These are phyloP conservation scores for Centropristis striata DNA, from an alignment of 2,113 vertebrate species.

Conservation along the genomic window DNA sequence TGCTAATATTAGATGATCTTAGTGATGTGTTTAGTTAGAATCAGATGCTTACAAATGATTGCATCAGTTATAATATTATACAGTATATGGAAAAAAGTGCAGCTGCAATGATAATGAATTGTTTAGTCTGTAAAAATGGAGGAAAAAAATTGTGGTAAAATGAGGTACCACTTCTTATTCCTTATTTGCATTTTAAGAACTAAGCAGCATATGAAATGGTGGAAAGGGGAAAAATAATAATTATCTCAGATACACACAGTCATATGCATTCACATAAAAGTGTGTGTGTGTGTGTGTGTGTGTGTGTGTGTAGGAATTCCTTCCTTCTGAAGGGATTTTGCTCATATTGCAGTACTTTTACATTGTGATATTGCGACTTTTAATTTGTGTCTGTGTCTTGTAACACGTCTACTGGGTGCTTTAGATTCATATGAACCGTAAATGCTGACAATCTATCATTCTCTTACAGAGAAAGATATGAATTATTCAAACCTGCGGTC, in stretches of 20 bases:
- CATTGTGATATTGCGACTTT: background rate
- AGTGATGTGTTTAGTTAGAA: no score
- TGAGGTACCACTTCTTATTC: no score
- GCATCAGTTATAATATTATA: background rate
- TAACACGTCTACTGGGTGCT: background rate
- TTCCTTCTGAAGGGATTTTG: background rate
- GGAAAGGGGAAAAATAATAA: no score
- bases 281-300: no score
- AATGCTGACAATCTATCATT: constrained; percentile 39
- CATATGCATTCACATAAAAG: no score
- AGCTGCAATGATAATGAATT: background rate
- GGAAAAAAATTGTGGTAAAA: no score
- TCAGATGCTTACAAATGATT: background rate
- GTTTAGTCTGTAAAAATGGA: no score
- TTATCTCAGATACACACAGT: no score
- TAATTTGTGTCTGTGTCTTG: background rate
- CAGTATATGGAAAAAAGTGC: background rate
- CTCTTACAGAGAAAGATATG: constrained; percentile 23
- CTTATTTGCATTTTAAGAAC: no score
- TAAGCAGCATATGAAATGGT: no score
- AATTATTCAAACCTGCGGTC: constrained; percentile 63
- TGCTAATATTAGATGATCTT: no score
- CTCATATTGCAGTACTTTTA: background rate
- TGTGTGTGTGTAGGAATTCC: no score
- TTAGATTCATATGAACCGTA: constrained; percentile 23